Base-by-base conservation (phyloP, 2,888 invertebrate genomes). In the Perithous albicinctus region DNA sequence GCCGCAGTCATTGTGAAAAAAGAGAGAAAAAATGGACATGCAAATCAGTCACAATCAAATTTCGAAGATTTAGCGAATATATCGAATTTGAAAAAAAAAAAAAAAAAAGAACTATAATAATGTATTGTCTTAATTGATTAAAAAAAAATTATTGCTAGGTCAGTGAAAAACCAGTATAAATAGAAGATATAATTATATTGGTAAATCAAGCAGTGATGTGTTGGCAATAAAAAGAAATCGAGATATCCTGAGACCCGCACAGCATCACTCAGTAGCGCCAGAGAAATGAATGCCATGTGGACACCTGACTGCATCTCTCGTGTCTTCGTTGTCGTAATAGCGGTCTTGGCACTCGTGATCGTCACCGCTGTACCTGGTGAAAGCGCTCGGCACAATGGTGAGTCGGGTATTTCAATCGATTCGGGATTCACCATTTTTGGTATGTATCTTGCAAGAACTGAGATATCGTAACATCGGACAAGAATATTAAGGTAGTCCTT, bases 371-470 rank as follows among this genome's bases (percentile, higher is more conserved):
- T 29, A 20, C 67, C 56, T 20, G 74, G 69, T 63, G 77, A 77
- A 48, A 78, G 61, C 18, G 51, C 32, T 54, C 77, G 73, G 41
- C 77, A 29, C 35, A 73, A 81, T 51, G 81, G 81, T 81, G 64
- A 74, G 73, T 78, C 69, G 18, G 15, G 10, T 48, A 51, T 41
- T 78, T 46, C 29, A 51, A 41, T 54, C 46, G 15, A 48, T 74
- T 73, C 59, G 41, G 23, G 8, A n/a, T 18, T 56, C 48, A 56
- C 38, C 35, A 35, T 54, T 67, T 67, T 67, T 23, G 56, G 43
- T 69, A 61, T 59, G 59, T 73, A 69, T 48, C 20, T 56, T 41
- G 26, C n/a, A 26, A 3, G 4, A 10, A 15, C 15, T 18, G 32
- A 48, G n/a, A 15, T 23, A 66, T 20, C 38, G 38, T 38, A 38